phyloP scores from a whole-genome alignment of 2,113 vertebrate genomes.

The Hiodon tergisus region DNA sequence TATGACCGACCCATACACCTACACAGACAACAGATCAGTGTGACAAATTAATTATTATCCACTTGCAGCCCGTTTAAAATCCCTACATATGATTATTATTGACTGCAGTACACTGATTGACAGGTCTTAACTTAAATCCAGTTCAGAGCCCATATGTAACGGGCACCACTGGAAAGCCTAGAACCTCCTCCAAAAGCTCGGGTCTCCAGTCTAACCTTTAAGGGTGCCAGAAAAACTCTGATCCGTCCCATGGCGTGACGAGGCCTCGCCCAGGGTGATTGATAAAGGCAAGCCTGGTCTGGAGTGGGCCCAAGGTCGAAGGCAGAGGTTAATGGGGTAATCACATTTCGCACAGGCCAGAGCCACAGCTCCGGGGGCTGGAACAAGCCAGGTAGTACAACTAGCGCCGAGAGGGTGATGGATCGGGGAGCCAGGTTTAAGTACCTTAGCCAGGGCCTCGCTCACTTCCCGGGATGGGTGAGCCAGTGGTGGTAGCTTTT shows the following conservation, averaged over 20 bases:
- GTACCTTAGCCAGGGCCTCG: slow-evolving; percentile 13
- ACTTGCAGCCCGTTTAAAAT: too few relatives aligned
- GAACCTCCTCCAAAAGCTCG: too few relatives aligned
- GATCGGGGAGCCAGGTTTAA: slow-evolving; percentile 4
- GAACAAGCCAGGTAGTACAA: slow-evolving; percentile 16
- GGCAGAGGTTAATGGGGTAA: slow-evolving; percentile 25
- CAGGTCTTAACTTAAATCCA: too few relatives aligned
- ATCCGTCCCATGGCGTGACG: neutral
- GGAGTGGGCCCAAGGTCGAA: slow-evolving; percentile 21
- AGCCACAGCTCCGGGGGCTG: neutral
- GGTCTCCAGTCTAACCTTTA: neutral
- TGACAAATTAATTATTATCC: too few relatives aligned
- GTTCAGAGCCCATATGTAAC: too few relatives aligned
- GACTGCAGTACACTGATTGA: too few relatives aligned
- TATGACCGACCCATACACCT: too few relatives aligned
- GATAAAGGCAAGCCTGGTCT: slow-evolving; percentile 14
- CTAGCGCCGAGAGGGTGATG: slow-evolving; percentile 14
- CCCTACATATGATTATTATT: too few relatives aligned
- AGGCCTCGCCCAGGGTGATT: slow-evolving; percentile 12
- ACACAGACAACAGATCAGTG: too few relatives aligned
- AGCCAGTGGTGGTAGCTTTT: neutral
- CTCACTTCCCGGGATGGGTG: slow-evolving; percentile 4
- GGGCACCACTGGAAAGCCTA: too few relatives aligned
- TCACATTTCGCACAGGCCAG: slow-evolving; percentile 20
- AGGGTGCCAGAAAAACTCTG: neutral